Evolutionary conservation across 2,888 invertebrate species (phyloP), one percentile per base, ranked within the genome.

Genomic region (Folsomia candida): DNA sequence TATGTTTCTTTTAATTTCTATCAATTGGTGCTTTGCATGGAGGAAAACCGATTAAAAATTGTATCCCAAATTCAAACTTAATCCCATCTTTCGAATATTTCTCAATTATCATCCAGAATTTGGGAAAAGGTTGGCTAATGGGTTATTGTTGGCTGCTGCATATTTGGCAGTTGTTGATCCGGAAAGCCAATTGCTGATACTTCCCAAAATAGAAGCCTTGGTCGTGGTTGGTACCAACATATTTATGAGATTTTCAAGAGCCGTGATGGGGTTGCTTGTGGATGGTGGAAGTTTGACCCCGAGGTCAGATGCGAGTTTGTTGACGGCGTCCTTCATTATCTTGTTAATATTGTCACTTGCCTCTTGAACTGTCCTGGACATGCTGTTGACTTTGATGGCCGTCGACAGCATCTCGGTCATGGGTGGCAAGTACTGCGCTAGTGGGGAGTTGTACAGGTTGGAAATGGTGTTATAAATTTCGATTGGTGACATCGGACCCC

Each of bases 391-490:
- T n/a, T 26, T 63, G 18, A 22, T 11, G 14, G 65, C 68, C 2
- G 54, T 47, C 18, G 25, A 24, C 2, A 51, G 37, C 71, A 71
- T 63, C n/a, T 63, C 54, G 1, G 51, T 24, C 4, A 59, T 58
- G 9, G 67, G 29, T 11, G 71, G 71, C 29, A 71, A 51, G 71
- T 67, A 68, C 4, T 63, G 61, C n/a, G 28, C 28, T 18, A 71
- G 28, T 20, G 71, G 71, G 28, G 71, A 58, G 11, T 67, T 67
- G 14, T 61, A 67, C 28, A 71, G 26, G 27, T 9, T 20, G 24
- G 58, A 59, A 24, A 70, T 24, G 3, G 51, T 25, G 14, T 26
- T 69, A 18, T 51, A n/a, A 20, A 62, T 62, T 62, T 62, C 62
- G 3, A 62, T 2, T 25, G 25, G 28, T 14, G 62, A 62, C 29